A percentile compares a stretch with the other conserved stretches of the same genome.
Evolutionary conservation across 2,888 invertebrate species (phyloP).

Genomic region (Hyposoter dolosus): DNA sequence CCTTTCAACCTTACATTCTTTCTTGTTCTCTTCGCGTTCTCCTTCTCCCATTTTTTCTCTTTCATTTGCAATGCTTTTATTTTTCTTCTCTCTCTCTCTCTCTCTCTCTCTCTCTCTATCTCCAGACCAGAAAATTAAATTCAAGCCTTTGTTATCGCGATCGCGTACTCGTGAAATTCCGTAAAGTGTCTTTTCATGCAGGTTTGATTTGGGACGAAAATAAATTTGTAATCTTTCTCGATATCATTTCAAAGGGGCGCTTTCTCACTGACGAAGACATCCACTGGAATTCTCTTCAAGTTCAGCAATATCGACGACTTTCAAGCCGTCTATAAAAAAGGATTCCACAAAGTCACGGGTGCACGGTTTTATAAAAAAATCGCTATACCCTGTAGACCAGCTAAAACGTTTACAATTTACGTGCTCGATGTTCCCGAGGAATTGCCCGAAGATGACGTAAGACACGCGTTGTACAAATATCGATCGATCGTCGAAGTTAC

Average conservation of each 20-base stretch:
- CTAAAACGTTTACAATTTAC: conserved; percentile 94
- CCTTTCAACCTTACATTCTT: conserved; percentile 46
- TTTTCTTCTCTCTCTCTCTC: background rate
- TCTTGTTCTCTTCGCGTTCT: conserved; percentile 38
- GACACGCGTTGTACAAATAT: conserved; percentile 92
- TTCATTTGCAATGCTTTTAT: background rate
- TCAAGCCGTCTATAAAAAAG: conserved; percentile 94
- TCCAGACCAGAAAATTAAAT: background rate
- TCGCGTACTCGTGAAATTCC: background rate
- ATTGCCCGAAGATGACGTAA: conserved; percentile 93
- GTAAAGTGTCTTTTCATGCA: background rate
- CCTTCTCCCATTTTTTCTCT: background rate
- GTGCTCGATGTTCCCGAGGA: conserved; percentile 94
- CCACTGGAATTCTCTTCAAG: conserved; percentile 95
- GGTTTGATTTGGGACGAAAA: background rate
- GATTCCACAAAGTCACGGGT: conserved; percentile 94
- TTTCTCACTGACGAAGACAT: conserved; percentile 94
- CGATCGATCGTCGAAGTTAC: conserved; percentile 93
- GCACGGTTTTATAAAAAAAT: conserved; percentile 94
- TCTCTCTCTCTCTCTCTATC: background rate
- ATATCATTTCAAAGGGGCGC: conserved; percentile 87
- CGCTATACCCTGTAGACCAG: conserved; percentile 93
- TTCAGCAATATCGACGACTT: conserved; percentile 95
- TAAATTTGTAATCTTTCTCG: background rate
- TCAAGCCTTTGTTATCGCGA: background rate